Percentiles rank a stretch among this genome's conserved stretches.
phyloP scores from a whole-genome alignment of 2,797 vertebrate species.

The Oreortyx pictus region DNA sequence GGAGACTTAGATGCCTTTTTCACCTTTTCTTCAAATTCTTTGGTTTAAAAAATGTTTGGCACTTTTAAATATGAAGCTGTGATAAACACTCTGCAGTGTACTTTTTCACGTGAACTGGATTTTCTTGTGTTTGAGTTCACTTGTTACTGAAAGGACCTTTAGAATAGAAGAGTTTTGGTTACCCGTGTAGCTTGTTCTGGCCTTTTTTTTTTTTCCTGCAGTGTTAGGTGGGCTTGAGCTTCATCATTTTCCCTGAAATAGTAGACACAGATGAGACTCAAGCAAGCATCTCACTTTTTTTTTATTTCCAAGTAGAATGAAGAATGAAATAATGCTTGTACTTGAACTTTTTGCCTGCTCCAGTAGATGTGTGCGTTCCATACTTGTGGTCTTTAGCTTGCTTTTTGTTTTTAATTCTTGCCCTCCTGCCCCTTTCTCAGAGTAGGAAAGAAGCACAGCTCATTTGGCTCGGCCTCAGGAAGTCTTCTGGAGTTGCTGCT shows the following conservation, averaged over 20 bases:
- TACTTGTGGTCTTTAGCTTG: not conserved
- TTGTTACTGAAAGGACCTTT: not conserved
- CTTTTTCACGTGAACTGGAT: not conserved
- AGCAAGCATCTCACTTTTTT: not conserved
- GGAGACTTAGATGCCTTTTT: not conserved
- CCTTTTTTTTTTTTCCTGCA: not conserved
- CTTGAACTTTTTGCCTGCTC: not conserved
- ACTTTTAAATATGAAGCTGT: not conserved
- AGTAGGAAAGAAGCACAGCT: not conserved
- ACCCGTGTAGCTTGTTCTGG: not conserved
- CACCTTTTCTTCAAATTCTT: not conserved
- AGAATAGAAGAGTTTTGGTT: not conserved
- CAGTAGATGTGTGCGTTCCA: not conserved
- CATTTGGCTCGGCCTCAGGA: conserved; percentile 1
- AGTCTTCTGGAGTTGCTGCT: not conserved
- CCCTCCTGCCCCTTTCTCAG: not conserved
- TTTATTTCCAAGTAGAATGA: not conserved
- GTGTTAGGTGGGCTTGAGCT: not conserved
- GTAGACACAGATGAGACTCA: not conserved
- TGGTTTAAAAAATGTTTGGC: not conserved
- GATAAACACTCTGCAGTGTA: not conserved
- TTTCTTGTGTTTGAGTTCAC: not conserved
- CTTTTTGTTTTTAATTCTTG: not conserved
- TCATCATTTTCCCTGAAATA: not conserved
- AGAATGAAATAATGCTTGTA: not conserved